A percentile compares a stretch with the other conserved stretches of the same genome.
These are phyloP conservation scores for Aleiodes testaceus DNA, from an alignment of 2,888 invertebrate species.

Conservation along the genomic window DNA sequence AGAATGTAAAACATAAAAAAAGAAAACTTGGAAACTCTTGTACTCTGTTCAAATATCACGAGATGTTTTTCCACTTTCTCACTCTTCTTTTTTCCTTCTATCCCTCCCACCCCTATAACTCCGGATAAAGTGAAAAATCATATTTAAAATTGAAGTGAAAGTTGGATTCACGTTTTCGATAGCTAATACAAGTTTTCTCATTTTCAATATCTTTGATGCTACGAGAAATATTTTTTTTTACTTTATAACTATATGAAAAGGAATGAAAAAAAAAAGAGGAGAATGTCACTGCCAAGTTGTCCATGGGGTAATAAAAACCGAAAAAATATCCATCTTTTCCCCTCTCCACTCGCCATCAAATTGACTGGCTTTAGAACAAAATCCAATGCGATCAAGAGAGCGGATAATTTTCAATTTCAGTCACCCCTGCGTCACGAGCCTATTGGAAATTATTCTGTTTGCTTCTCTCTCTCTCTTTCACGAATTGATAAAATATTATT, in stretches of 20 bases:
- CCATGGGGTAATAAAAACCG: slow-evolving; percentile 6
- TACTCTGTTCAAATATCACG: no score
- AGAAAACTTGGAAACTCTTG: slow-evolving; percentile 20
- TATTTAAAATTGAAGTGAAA: slow-evolving; percentile 38
- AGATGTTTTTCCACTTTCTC: background rate
- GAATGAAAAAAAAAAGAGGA: background rate
- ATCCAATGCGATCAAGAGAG: slow-evolving; percentile 21
- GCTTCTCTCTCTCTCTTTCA: background rate
- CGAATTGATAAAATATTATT: background rate
- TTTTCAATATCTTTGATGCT: slow-evolving; percentile 36
- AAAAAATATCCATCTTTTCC: slow-evolving; percentile 8
- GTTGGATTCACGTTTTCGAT: slow-evolving; percentile 38
- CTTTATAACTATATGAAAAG: background rate
- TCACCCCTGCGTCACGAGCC: background rate
- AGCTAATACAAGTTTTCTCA: slow-evolving; percentile 20
- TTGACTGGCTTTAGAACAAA: slow-evolving; percentile 12
- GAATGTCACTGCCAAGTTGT: slow-evolving; percentile 1
- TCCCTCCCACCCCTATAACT: background rate
- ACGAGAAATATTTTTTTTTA: slow-evolving; percentile 12
- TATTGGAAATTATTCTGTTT: slow-evolving; percentile 1
- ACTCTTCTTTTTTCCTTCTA: background rate
- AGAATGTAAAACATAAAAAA: slow-evolving; percentile 10
- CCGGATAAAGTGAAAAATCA: slow-evolving; percentile 39
- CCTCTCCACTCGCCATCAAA: background rate
- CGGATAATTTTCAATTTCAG: slow-evolving; percentile 25